Conservation (phyloP, 92 coral and sea anemone genomes). For the Virgularia gustaviana region DNA sequence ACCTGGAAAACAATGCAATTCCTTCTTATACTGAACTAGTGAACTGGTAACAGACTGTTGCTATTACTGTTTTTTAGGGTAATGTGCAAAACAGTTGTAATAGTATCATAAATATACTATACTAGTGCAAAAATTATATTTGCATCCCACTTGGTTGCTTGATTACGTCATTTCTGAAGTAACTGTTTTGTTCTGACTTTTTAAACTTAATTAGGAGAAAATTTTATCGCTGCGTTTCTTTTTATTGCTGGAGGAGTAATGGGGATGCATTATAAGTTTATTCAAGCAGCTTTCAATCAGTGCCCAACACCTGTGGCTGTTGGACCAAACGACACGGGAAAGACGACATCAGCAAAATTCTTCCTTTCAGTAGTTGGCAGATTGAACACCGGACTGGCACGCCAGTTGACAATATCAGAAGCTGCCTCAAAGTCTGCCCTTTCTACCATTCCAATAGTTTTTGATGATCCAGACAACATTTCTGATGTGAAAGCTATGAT, state of each 20-base stretch:
- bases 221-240: conserved; percentile 25
- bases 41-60: too few relatives aligned
- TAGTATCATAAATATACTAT: too few relatives aligned
- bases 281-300: conserved; percentile 19
- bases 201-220: conserved; percentile 25
- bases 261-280: conserved; percentile 25
- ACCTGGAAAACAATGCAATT: too few relatives aligned
- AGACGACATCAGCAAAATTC: conserved; percentile 36
- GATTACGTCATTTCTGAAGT: too few relatives aligned
- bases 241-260: conserved; percentile 25
- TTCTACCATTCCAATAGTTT: too few relatives aligned
- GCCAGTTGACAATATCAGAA: conserved; percentile 14
- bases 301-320: conserved; percentile 27
- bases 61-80: too few relatives aligned
- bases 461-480: conserved; percentile 32
- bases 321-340: conserved; percentile 50
- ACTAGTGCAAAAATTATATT: too few relatives aligned
- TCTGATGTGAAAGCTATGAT: conserved; percentile 15
- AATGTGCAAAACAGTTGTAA: too few relatives aligned
- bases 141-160: too few relatives aligned
- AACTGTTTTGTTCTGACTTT: too few relatives aligned
- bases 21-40: too few relatives aligned
- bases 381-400: background rate
- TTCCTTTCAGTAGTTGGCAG: conserved; percentile 34
- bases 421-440: background rate